Evolutionary conservation across 2,113 vertebrate species (phyloP).

Genomic region (Phaetusa simplex): DNA sequence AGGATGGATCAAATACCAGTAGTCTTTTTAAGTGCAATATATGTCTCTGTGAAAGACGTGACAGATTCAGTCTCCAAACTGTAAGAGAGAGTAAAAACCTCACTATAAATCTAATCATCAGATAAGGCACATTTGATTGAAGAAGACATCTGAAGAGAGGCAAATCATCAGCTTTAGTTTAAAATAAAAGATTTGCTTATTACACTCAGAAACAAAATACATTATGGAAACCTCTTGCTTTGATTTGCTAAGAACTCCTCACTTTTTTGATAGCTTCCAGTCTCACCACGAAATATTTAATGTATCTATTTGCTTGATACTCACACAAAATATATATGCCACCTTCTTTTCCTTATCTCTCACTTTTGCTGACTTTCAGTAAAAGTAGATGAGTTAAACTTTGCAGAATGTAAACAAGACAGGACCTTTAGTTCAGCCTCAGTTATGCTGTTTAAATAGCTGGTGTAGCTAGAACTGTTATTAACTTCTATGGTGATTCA

Average conservation of each 20-base stretch:
- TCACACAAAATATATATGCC: neutral
- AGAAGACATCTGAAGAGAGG: neutral
- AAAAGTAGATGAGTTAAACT: neutral
- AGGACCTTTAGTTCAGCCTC: neutral
- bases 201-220: neutral
- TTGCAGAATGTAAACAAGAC: neutral
- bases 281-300: neutral
- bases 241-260: neutral
- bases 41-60: neutral
- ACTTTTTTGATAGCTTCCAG: neutral
- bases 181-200: neutral
- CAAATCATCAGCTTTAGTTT: neutral
- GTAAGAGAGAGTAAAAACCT: neutral
- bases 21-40: neutral
- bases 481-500: neutral
- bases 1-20: neutral
- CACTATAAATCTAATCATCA: neutral
- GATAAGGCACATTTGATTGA: neutral
- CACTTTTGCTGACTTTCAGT: neutral
- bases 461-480: neutral
- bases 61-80: neutral
- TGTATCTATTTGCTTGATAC: neutral
- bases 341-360: neutral
- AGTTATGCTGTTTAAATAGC: neutral
- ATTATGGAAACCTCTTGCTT: neutral